Base-by-base conservation (phyloP, 2,888 invertebrate species). In the Netelia fuscicornis region DNA sequence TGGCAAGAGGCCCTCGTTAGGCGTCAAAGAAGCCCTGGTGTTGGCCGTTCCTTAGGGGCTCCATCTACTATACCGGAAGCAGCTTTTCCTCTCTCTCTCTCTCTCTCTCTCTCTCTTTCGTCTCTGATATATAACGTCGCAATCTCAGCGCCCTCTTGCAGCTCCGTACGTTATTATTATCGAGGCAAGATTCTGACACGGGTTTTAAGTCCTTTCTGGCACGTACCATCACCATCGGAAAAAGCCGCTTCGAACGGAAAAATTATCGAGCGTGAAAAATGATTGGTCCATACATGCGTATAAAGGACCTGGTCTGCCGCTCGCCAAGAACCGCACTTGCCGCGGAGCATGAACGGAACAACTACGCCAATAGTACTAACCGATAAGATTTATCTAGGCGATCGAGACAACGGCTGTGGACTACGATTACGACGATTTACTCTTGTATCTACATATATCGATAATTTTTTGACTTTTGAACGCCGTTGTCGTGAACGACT, bases 221-320 rank as follows among this genome's bases (percentile, higher is more conserved):
- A 70, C 48, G 13, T 13, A 48, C 11, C 48, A 13, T 48, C 48
- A 48, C 48, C 11, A 10, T 48, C 48, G 48, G 11, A 48, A 48
- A 48, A 48, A 13, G 10, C 11, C 13, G 48, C 48, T 48, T 13
- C 48, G 17, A 54, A 44, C 17, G 58, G 48, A 77, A 68, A 84
- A 81, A 77, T 84, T 64, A 84, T 84, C 72, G 81, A 81, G 77
- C 84, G 81, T 84, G 84, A 84, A 81, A 84, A 84, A 84, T 84
- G 54, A 62, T 62, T 65, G 75, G 10, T 71, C 56, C 42, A 77
- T 62, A 44, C 58, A 42, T 72, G 37, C 30, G n/a, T 67, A 54
- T 65, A 52, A 62, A 62, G 30, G 71, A 67, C 54, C 68, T 70
- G 68, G 68, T 79, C 74, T 68, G 30, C 70, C 70, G 75, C 30